Percentiles rank a stretch among this genome's conserved stretches.
Evolutionary conservation across 2,888 invertebrate species (phyloP).

Genomic region (Leptopilina myrica): DNA sequence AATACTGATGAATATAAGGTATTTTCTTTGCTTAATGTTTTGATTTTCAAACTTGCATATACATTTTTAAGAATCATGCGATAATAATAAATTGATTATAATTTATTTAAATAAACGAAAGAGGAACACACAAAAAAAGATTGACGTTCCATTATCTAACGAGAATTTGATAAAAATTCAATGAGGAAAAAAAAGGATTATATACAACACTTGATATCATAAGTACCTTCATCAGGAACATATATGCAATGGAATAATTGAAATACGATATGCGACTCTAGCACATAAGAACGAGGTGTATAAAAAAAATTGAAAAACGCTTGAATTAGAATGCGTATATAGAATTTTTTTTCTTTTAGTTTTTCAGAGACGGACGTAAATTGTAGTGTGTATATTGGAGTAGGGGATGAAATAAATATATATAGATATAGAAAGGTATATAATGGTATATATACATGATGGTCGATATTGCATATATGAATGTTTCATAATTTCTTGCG

Average conservation of each 20-base stretch:
- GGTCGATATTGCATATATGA: constrained; percentile 67
- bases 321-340: constrained; percentile 15
- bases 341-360: background rate
- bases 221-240: constrained; percentile 29
- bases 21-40: no score
- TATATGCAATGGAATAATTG: constrained; percentile 34
- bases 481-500: constrained; percentile 70
- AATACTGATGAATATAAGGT: no score
- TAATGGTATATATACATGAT: constrained; percentile 54
- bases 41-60: no score
- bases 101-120: no score
- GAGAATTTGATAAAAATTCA: background rate
- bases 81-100: no score
- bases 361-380: background rate
- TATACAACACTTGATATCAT: constrained; percentile 32
- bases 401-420: background rate
- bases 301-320: constrained; percentile 22
- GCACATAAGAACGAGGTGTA: constrained; percentile 8
- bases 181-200: background rate
- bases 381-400: background rate
- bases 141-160: background rate
- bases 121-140: background rate
- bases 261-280: constrained; percentile 18
- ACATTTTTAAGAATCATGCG: no score
- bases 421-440: background rate